phyloP scores from a whole-genome alignment of 2,797 vertebrate species.

The Threskiornis aethiopicus region DNA sequence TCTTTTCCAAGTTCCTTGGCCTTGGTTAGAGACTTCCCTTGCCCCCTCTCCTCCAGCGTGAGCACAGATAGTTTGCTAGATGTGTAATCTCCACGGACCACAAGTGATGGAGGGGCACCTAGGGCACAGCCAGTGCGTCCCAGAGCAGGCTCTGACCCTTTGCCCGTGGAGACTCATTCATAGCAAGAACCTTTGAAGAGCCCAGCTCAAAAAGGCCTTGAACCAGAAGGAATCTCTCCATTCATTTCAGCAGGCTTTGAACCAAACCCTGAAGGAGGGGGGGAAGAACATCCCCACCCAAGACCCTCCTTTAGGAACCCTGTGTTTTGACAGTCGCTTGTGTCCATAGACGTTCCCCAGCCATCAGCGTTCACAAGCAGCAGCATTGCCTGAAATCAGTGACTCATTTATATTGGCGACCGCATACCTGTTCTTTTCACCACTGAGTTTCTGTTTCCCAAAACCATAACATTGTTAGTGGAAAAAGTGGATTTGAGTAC shows the following conservation, averaged over 20 bases:
- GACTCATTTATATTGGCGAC: neutral
- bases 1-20: neutral
- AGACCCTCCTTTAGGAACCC: neutral
- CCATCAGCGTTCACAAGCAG: neutral
- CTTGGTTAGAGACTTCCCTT: neutral
- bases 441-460: slow-evolving; percentile 73
- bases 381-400: slow-evolving; percentile 3
- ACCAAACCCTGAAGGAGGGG: neutral
- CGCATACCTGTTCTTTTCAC: slow-evolving; percentile 54
- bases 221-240: neutral
- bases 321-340: neutral
- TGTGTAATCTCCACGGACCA: neutral
- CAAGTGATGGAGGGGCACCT: neutral
- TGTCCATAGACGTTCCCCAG: neutral
- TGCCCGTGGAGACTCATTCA: neutral
- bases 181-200: neutral
- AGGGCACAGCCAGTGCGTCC: accelerated
- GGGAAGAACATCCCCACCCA: neutral
- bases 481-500: slow-evolving; percentile 70
- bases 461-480: slow-evolving; percentile 71
- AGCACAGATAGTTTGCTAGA: neutral
- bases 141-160: neutral
- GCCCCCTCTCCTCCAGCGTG: neutral
- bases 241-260: neutral
- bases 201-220: neutral